These are phyloP conservation scores for Calycopis cecrops DNA, from an alignment of 1,140 invertebrate species.

Conservation along the genomic window DNA sequence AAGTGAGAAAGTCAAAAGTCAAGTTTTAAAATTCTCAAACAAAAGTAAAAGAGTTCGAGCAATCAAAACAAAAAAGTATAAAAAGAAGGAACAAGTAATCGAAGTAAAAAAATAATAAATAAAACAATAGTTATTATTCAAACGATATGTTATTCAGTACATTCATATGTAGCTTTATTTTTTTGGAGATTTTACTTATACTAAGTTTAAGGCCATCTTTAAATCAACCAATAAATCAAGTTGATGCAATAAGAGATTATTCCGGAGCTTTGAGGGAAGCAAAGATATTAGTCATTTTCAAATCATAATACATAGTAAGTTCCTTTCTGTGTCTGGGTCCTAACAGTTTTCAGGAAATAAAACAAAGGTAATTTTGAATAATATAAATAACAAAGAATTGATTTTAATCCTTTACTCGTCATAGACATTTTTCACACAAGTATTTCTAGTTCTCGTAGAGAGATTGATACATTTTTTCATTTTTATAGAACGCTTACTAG, in stretches of 20 bases:
- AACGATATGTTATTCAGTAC: conserved; percentile 42
- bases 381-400: too few species aligned
- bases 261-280: too few species aligned
- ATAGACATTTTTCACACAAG: too few species aligned
- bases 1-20: conserved; percentile 29
- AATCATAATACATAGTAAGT: too few species aligned
- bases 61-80: conserved; percentile 15
- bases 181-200: conserved; percentile 35
- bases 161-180: conserved; percentile 28
- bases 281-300: too few species aligned
- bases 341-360: too few species aligned
- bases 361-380: too few species aligned
- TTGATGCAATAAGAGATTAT: conserved; percentile 35
- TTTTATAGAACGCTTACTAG: conserved; percentile 38
- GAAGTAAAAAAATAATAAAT: too few species aligned
- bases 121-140: too few species aligned
- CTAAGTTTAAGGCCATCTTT: conserved; percentile 40
- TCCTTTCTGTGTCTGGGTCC: too few species aligned
- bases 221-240: conserved; percentile 42
- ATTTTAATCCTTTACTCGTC: too few species aligned
- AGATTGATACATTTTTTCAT: conserved; percentile 35
- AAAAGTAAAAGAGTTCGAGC: conserved; percentile 26
- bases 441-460: too few species aligned
- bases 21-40: conserved; percentile 35
- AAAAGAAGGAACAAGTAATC: conserved; percentile 23